Conservation (phyloP, 2,113 vertebrate genomes). For the Thomomys bottae region DNA sequence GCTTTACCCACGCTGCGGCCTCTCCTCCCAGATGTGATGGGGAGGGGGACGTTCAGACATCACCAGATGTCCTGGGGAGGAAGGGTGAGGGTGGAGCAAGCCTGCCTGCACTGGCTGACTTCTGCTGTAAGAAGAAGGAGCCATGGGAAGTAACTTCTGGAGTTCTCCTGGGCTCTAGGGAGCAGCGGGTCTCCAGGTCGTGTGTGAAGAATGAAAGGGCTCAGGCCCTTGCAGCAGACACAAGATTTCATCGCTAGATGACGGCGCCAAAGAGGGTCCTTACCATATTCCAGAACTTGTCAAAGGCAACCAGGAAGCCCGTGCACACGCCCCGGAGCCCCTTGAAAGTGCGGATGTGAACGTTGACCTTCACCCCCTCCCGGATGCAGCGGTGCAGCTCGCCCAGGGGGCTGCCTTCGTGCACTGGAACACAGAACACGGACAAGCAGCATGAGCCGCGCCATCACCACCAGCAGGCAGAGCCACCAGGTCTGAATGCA, state of each 20-base stretch:
- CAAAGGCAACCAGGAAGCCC: slow-evolving; percentile 96
- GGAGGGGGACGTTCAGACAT: not conserved
- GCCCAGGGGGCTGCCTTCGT: slow-evolving; percentile 94
- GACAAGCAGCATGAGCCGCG: no score
- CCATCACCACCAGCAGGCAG: not conserved
- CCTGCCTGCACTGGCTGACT: not conserved
- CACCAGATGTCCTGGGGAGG: not conserved
- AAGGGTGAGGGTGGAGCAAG: not conserved
- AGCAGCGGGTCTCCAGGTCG: slow-evolving; percentile 11
- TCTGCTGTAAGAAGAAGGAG: not conserved
- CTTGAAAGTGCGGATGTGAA: slow-evolving; percentile 98
- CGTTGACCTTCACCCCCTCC: slow-evolving; percentile 92
- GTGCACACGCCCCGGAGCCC: slow-evolving; percentile 96
- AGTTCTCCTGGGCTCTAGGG: slow-evolving; percentile 3
- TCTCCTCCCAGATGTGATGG: not conserved
- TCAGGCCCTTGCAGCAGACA: no score
- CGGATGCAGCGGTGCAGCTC: slow-evolving; percentile 94
- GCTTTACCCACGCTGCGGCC: not conserved
- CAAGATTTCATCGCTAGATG: no score
- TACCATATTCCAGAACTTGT: slow-evolving; percentile 99
- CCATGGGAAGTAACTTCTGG: not conserved
- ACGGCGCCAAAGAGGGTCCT: slow-evolving; percentile 48
- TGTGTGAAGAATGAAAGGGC: not conserved
- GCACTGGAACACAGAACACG: slow-evolving; percentile 87
- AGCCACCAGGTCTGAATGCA: not conserved